Evolutionary conservation across 2,888 invertebrate genomes (phyloP), one percentile per base, ranked within the genome.

Genomic region (Nomada hirtipes): DNA sequence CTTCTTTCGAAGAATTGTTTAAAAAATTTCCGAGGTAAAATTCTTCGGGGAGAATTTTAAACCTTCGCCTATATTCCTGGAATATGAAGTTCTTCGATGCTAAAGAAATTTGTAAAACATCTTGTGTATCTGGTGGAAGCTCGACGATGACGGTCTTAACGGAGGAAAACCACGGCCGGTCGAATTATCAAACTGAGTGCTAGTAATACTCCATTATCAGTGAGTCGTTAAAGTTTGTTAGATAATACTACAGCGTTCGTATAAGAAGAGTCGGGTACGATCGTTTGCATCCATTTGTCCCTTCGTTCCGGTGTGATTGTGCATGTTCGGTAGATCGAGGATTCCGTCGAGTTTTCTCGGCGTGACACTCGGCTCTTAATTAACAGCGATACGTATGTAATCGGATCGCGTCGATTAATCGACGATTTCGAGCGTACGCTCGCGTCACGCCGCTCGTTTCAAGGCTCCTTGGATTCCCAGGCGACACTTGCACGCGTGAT

Each of bases 131-230:
- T 36, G 36, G 7, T 4, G 36, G 36, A 36, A 36, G 7, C 36
- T 36, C 4, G 7, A 36, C 4, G 36, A 36, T 7, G 36, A 1
- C 36, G 36, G 36, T 36, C 36, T 36, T 7, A 0, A 7, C 61
- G 61, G 73, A 72, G 61, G 61, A 60, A 61, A 61, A 53, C 61
- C 44, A 36, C 7, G 74, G 23, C 23, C 47, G 26, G 29, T 44
- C 61, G 53, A 53, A 72, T 76, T 76, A 75, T 75, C 75, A 60
- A 18, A 26, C 18, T 23, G 29, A 42, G 18, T 55, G 63, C 44
- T 73, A 73, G 74, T 76, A 63, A 76, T 57, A 64, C 79, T 79
- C 69, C 80, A 52, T n/a, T 10, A 20, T 47, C 57, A 2, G n/a
- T 47, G 57, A 15, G 18, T 20, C 23, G 36, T 36, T 50, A 18